Base-by-base conservation (phyloP, 2,888 invertebrate genomes). In the Papilio gigon region DNA sequence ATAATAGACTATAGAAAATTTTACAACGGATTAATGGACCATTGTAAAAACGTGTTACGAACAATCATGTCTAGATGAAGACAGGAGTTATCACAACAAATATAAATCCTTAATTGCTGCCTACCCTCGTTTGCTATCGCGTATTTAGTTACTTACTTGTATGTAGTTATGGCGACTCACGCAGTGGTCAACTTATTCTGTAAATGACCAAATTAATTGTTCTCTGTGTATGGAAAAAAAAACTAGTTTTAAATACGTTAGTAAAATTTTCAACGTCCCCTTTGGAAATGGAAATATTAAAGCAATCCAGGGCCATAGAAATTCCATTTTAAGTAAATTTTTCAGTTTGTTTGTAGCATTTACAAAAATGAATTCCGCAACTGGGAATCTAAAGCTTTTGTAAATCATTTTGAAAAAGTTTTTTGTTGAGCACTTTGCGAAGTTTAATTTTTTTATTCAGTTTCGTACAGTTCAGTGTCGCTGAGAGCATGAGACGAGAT, bases 351-450 rank as follows among this genome's bases (percentile, higher is more conserved):
- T 44, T 44, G 47, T 12, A 17, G 27, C 53, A 30, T 53, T 53
- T 53, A 53, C 30, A 30, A 53, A 53, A 53, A 30, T 27, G 30
- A 53, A 30, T 53, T 53, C 53, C 4, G 53, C 53, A 30, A 53
- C 27, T 30, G 53, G 17, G 30, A 53, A 53, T 53, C 30, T 53
- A 30, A 53, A 53, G 30, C 53, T 30, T 53, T 17, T 53, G 53
- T 53, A 53, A 53, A 53, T 53, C 53, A 53, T 53, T 53, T 53
- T 53, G 30, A 53, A 53, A 53, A 27, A 53, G 30, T 30, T 53
- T 53, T 53, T 25, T 30, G 53, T 53, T 53, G 17, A 53, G 53
- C 53, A 53, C 53, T 65, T 63, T 33, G 40, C 27, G 17, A 42
- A 56, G 53, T 56, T 65, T 17, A 11, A 56, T 65, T 20, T 27